phyloP scores from a whole-genome alignment of 2,888 invertebrate genomes.

The Heliconius erato region DNA sequence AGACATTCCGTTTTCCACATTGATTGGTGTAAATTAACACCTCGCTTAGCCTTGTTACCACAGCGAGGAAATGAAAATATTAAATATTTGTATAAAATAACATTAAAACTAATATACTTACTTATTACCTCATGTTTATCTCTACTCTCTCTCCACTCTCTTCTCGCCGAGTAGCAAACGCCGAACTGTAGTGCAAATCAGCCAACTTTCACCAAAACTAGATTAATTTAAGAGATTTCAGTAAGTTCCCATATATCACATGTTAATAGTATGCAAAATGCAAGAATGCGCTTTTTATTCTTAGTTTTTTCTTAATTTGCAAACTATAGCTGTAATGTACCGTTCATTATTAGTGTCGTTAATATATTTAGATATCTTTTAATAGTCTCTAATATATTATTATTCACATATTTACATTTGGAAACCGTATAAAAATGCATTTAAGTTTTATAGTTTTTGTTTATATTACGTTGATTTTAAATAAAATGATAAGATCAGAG shows the following conservation, averaged over 20 bases:
- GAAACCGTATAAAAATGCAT: conserved; percentile 9
- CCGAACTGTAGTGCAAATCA: conserved; percentile 6
- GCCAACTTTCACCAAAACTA: conserved; percentile 34
- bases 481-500: neutral
- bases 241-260: conserved; percentile 19
- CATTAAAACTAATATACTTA: neutral
- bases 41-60: neutral
- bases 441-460: neutral
- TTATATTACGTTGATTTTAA: neutral
- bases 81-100: neutral
- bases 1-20: neutral
- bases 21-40: neutral
- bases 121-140: conserved; percentile 2
- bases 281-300: neutral
- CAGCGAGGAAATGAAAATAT: neutral
- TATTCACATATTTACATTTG: neutral
- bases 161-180: neutral
- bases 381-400: neutral
- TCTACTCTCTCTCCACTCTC: neutral
- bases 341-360: neutral
- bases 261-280: conserved; percentile 8
- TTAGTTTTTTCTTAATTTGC: conserved; percentile 1
- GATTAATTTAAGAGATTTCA: conserved; percentile 24
- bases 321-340: conserved; percentile 9
- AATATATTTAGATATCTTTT: conserved; percentile 4